Evolutionary conservation across 2,113 vertebrate genomes (phyloP), one percentile per base, ranked within the genome.

Genomic region (Chaetodon trifascialis): DNA sequence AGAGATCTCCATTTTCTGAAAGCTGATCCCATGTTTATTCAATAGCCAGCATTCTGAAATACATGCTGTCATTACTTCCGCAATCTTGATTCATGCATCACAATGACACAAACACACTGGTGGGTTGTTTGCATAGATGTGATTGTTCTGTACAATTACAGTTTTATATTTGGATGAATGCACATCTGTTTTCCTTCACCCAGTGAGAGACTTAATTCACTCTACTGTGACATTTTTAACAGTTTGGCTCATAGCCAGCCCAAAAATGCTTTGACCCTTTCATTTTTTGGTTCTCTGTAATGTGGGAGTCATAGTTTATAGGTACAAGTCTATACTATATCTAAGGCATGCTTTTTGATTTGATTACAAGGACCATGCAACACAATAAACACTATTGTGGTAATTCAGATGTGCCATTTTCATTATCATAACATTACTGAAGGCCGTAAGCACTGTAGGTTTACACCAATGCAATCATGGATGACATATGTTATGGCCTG

Each of bases 381-480:
- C 30, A 30, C 30, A 30, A 3, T 30, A 30, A 30, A 30, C 30
- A 30, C 30, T 30, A 30, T 71, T 72, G 11, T 63, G 12, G 16
- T 51, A 17, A 17, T n/a, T 69, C 4, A 49, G 8, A 65, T 51
- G 34, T 44, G 6, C 34, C 8, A 4, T 76, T 30, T 80, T 49
- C 21, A 69, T 63, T 55, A 58, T 46, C 11, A 34, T 44, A 2
- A 16, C 23, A 30, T 63, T 25, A 42, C 42, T 46, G 21, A 25
- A 21, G 38, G 64, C 56, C 36, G 15, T 23, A 25, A 63, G 10
- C 5, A 7, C 49, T 73, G 15, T 19, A 14, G 23, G 7, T 81
- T 68, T 78, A 84, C 30, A 46, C 30, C 80, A 76, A 80, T 54
- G 54, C 68, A 70, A 23, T 84, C 67, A 80, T 40, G 66, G 63